Percentiles rank a stretch among this genome's conserved stretches.
phyloP scores from a whole-genome alignment of 1,140 invertebrate genomes.

The Drosophila takahashii region DNA sequence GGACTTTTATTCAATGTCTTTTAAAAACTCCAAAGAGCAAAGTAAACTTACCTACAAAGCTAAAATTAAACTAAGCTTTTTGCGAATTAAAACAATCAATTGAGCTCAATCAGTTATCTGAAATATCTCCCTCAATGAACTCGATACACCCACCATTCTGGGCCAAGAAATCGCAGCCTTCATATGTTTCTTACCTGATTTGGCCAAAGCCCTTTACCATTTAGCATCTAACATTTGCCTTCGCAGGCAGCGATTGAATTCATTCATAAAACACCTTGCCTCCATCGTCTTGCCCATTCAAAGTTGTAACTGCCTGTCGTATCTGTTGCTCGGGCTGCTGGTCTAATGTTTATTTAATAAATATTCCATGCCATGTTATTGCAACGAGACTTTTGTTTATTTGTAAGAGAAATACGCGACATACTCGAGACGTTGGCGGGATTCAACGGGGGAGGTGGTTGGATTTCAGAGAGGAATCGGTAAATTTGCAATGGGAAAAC shows the following conservation, averaged over 20 bases:
- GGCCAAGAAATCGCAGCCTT: slow-evolving; percentile 2
- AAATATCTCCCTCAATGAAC: background rate
- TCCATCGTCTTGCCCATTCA: slow-evolving; percentile 30
- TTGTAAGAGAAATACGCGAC: slow-evolving; percentile 76
- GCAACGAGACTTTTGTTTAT: slow-evolving; percentile 79
- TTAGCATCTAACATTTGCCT: slow-evolving; percentile 1
- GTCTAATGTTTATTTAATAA: slow-evolving; percentile 81
- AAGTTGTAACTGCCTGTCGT: slow-evolving; percentile 48
- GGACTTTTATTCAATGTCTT: too few relatives aligned
- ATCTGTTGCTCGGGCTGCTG: slow-evolving; percentile 55
- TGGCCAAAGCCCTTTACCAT: slow-evolving; percentile 43
- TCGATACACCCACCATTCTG: background rate
- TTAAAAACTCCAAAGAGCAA: too few relatives aligned
- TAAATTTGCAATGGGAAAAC: slow-evolving; percentile 53
- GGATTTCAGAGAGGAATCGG: slow-evolving; percentile 8
- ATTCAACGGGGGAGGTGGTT: background rate
- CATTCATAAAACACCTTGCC: slow-evolving; percentile 66
- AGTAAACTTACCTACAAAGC: too few relatives aligned
- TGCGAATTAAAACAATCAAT: too few relatives aligned
- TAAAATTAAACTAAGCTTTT: too few relatives aligned
- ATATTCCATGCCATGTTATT: slow-evolving; percentile 77
- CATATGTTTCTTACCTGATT: slow-evolving; percentile 16
- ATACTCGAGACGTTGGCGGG: slow-evolving; percentile 63
- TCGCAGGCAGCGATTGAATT: slow-evolving; percentile 34
- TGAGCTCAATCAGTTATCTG: background rate